Evolutionary conservation across 2,797 vertebrate genomes (phyloP).

Genomic region (Podarcis lilfordi): DNA sequence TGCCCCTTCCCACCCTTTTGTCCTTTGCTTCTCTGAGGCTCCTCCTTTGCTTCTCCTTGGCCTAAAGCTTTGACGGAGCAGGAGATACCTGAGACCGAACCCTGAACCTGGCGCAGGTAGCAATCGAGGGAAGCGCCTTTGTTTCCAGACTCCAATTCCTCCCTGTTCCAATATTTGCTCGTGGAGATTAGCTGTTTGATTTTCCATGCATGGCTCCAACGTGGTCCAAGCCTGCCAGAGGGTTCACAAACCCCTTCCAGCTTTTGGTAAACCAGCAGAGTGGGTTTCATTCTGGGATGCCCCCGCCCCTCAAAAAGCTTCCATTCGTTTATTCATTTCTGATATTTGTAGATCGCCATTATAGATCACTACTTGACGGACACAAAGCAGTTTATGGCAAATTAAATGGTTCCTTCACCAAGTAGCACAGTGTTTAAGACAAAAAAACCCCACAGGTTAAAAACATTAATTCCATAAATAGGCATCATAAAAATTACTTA

Average conservation of each 20-base stretch:
- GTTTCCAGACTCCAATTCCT: neutral
- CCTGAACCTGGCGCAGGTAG: rapidly evolving
- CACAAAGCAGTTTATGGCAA: too few relatives aligned
- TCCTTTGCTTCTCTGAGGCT: too few relatives aligned
- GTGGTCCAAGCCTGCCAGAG: neutral
- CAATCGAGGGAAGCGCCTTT: neutral
- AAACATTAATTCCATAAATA: too few relatives aligned
- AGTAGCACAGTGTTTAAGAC: too few relatives aligned
- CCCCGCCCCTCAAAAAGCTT: neutral
- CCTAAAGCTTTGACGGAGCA: neutral
- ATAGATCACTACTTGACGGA: rapidly evolving
- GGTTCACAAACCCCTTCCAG: neutral
- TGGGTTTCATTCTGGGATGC: neutral
- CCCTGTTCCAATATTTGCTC: neutral
- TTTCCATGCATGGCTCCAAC: neutral
- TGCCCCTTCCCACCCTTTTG: too few relatives aligned
- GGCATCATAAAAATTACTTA: too few relatives aligned
- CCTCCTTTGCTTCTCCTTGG: neutral
- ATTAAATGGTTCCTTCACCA: too few relatives aligned
- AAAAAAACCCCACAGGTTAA: too few relatives aligned
- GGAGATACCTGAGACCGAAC: neutral
- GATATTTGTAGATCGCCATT: neutral
- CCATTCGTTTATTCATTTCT: too few relatives aligned
- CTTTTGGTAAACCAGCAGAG: too few relatives aligned
- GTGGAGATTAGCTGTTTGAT: neutral